These are phyloP conservation scores for Bimastos eiseni DNA, from an alignment of 2,888 invertebrate genomes.

Conservation along the genomic window DNA sequence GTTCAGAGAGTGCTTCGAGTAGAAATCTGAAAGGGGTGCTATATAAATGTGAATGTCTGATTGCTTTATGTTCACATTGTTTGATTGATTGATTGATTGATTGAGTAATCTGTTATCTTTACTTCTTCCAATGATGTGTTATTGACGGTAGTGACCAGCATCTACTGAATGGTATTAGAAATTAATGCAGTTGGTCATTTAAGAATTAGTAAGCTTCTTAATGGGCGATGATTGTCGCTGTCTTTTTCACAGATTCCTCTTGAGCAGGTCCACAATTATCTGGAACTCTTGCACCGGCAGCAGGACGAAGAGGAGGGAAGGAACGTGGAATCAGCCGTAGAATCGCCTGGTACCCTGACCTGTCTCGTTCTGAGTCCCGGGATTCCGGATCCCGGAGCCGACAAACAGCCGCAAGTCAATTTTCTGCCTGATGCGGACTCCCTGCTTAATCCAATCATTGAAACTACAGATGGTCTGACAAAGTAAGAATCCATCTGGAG, in stretches of 20 bases:
- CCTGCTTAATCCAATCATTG: not conserved
- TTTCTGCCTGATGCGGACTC: not conserved
- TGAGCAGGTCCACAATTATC: conserved; percentile 36
- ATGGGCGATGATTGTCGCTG: not conserved
- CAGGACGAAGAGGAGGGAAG: conserved; percentile 28
- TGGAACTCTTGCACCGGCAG: conserved; percentile 33
- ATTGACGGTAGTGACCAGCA: no score
- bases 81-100: no score
- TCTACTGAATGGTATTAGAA: no score
- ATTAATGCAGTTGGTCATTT: no score
- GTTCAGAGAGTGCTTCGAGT: no score
- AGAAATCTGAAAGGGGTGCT: no score
- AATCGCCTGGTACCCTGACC: not conserved
- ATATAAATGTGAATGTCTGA: no score
- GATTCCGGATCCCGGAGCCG: not conserved
- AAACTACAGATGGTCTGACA: not conserved
- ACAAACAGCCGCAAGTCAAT: not conserved
- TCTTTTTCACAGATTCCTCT: conserved; percentile 34
- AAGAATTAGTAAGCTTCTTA: not conserved
- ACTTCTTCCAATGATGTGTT: no score
- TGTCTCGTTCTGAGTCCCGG: not conserved
- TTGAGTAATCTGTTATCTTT: no score
- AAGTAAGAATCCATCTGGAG: not conserved
- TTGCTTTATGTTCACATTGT: no score
- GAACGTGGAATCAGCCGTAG: not conserved